Evolutionary conservation across 2,113 vertebrate genomes (phyloP).

Genomic region (zebrafish (Danio rerio)): GRCz12tu NC_133191.1:8153001-8153500

Average conservation of each 20-base stretch:
- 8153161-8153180: slow-evolving; percentile 22
- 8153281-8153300: slow-evolving; percentile 68
- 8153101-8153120: too few relatives aligned
- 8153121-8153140: too few relatives aligned
- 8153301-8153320: slow-evolving; percentile 49
- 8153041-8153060: too few relatives aligned
- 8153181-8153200: slow-evolving; percentile 86
- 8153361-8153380: slow-evolving; percentile 91
- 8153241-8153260: slow-evolving; percentile 92
- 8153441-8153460: slow-evolving; percentile 26
- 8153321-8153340: slow-evolving; percentile 60
- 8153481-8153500: too few relatives aligned
- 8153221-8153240: slow-evolving; percentile 91
- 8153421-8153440: slow-evolving; percentile 92
- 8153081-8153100: too few relatives aligned
- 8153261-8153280: slow-evolving; percentile 95
- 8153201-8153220: slow-evolving; percentile 86
- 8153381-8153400: slow-evolving; percentile 89
- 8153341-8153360: slow-evolving; percentile 88
- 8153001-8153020: too few relatives aligned
- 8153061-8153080: too few relatives aligned
- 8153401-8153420: slow-evolving; percentile 88
- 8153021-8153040: too few relatives aligned
- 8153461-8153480: not conserved
- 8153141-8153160: not conserved